These are phyloP conservation scores for Cheilosia vulpina DNA, from an alignment of 2,888 invertebrate genomes.

Conservation along the genomic window DNA sequence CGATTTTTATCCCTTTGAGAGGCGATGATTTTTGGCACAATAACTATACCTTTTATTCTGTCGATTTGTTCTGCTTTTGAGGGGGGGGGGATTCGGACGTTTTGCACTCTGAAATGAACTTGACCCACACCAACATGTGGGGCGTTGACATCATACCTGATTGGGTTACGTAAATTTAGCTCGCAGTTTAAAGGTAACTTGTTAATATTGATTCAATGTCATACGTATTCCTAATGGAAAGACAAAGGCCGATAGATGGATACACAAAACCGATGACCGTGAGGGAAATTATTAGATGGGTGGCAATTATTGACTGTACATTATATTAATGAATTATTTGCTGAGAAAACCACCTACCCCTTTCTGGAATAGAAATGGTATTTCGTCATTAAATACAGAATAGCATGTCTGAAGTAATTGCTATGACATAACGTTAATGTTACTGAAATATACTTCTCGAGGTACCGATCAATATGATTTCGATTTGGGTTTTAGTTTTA, in stretches of 20 bases:
- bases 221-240: not conserved
- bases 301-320: not conserved
- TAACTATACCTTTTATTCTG: conserved; percentile 20
- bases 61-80: conserved; percentile 1
- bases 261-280: not conserved
- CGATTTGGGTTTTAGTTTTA: not conserved
- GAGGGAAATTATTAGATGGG: not conserved
- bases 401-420: not conserved
- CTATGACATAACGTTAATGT: not conserved
- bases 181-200: not conserved
- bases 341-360: not conserved
- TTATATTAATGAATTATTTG: not conserved
- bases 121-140: conserved; percentile 38
- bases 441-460: not conserved
- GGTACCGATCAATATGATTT: not conserved
- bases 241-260: not conserved
- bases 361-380: not conserved
- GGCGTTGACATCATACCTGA: conserved; percentile 33
- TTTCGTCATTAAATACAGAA: not conserved
- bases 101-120: conserved; percentile 15
- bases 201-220: not conserved
- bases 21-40: conserved; percentile 11
- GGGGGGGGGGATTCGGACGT: too few species aligned
- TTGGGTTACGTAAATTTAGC: conserved; percentile 12
- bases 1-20: conserved; percentile 31